These are phyloP conservation scores for Epinotia ramella DNA, from an alignment of 2,888 invertebrate genomes.

Conservation along the genomic window DNA sequence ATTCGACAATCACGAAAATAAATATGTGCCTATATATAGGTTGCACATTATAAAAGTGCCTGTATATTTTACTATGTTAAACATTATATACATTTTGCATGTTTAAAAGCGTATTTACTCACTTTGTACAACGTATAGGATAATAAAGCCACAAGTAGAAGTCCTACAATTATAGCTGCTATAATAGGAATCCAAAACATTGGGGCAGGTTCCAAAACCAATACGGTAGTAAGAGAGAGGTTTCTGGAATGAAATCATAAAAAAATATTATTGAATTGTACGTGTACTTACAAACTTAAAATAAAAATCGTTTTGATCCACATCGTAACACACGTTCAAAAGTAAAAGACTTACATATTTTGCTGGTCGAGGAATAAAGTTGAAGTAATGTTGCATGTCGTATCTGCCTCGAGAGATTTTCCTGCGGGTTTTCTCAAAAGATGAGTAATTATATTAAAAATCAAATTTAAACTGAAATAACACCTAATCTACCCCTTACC, in stretches of 20 bases:
- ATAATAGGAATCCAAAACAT: not conserved
- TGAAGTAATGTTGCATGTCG: conserved; percentile 20
- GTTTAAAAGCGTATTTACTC: conserved; percentile 3
- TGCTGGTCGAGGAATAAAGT: conserved; percentile 18
- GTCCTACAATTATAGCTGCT: not conserved
- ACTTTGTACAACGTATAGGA: not conserved
- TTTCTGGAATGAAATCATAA: not conserved
- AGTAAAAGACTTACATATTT: conserved; percentile 33
- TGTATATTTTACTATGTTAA: too few relatives aligned
- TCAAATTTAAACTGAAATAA: too few relatives aligned
- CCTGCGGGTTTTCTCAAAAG: conserved; percentile 10
- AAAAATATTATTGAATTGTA: too few relatives aligned
- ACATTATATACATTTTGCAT: not conserved
- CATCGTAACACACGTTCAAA: not conserved
- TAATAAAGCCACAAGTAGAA: conserved; percentile 1
- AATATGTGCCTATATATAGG: too few relatives aligned
- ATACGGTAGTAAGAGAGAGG: not conserved
- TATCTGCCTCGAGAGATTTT: conserved; percentile 1
- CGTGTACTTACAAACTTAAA: too few relatives aligned
- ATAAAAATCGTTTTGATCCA: too few relatives aligned
- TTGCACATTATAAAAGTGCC: too few relatives aligned
- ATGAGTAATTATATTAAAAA: not conserved
- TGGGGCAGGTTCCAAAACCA: not conserved
- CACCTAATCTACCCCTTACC: too few relatives aligned
- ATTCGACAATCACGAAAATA: too few relatives aligned